A percentile compares a stretch with the other conserved stretches of the same genome.
phyloP scores from a whole-genome alignment of 2,797 vertebrate genomes.

The Atherinosoma microstoma region DNA sequence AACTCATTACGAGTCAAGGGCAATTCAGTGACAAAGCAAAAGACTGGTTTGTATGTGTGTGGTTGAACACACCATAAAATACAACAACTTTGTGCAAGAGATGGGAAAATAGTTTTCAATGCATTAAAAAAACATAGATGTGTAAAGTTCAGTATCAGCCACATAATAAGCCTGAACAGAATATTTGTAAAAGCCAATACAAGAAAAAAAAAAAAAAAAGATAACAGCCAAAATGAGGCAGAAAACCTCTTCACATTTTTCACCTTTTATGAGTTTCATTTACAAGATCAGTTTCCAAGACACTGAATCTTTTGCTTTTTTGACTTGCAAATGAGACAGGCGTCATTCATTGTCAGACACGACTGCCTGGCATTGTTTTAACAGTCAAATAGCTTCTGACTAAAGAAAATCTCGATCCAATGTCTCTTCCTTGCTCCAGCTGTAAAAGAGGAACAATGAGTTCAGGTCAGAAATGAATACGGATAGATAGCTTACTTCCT shows the following conservation, averaged over 20 bases:
- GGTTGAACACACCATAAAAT: constrained; percentile 39
- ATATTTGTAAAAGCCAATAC: not conserved
- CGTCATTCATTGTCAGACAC: constrained; percentile 34
- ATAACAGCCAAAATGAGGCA: constrained; percentile 6
- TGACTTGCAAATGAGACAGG: constrained; percentile 72
- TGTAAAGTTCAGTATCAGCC: constrained; percentile 4
- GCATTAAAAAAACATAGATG: not conserved
- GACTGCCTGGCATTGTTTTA: constrained; percentile 46
- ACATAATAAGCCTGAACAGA: not conserved
- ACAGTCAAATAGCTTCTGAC: constrained; percentile 45
- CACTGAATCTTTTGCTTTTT: constrained; percentile 46
- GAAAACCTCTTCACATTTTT: constrained; percentile 32
- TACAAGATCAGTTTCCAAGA: constrained; percentile 66
- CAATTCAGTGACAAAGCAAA: constrained; percentile 67
- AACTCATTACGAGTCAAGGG: constrained; percentile 72
- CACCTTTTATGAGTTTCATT: constrained; percentile 61
- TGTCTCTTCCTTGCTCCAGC: constrained; percentile 1
- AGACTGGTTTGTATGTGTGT: constrained; percentile 52
- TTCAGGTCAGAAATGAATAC: constrained; percentile 24
- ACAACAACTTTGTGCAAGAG: constrained; percentile 14
- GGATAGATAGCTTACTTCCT: constrained; percentile 57
- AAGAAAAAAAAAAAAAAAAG: not conserved
- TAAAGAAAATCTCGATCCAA: constrained; percentile 28
- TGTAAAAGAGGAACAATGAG: constrained; percentile 32
- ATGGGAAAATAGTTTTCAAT: constrained; percentile 9